Percentiles rank a stretch among this genome's conserved stretches.
Evolutionary conservation across 2,888 invertebrate genomes (phyloP).

Genomic region (Caprella mutica): DNA sequence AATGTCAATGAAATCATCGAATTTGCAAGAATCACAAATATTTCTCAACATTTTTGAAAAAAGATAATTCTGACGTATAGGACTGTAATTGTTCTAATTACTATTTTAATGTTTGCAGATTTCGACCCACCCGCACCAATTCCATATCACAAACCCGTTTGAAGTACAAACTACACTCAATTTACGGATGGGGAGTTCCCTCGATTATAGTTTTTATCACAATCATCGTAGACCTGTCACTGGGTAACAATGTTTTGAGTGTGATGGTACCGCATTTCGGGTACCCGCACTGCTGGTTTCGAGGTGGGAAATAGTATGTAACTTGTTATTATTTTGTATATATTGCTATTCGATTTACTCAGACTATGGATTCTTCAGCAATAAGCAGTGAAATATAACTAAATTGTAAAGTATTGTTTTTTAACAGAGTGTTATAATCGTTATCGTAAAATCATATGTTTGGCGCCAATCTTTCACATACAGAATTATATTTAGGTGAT

Average conservation of each 20-base stretch:
- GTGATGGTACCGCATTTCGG: slow-evolving; percentile 8
- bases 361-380: neutral
- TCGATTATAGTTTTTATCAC: slow-evolving; percentile 4
- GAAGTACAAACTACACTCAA: slow-evolving; percentile 7
- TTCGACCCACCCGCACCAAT: neutral
- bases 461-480: neutral
- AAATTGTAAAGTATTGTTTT: neutral
- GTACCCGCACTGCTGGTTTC: slow-evolving; percentile 12
- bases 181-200: slow-evolving; percentile 14
- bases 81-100: neutral
- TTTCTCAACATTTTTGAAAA: too few species aligned
- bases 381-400: neutral
- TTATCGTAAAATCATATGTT: neutral
- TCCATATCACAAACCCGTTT: neutral
- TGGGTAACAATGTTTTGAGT: neutral
- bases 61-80: too few species aligned
- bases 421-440: neutral
- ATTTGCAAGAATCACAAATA: too few species aligned
- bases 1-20: too few species aligned
- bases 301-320: neutral
- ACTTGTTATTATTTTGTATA: neutral
- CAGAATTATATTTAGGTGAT: neutral
- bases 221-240: slow-evolving; percentile 1
- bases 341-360: neutral
- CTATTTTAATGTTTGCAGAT: neutral